phyloP scores from a whole-genome alignment of 1,140 invertebrate species.

The Nylanderia fulva region DNA sequence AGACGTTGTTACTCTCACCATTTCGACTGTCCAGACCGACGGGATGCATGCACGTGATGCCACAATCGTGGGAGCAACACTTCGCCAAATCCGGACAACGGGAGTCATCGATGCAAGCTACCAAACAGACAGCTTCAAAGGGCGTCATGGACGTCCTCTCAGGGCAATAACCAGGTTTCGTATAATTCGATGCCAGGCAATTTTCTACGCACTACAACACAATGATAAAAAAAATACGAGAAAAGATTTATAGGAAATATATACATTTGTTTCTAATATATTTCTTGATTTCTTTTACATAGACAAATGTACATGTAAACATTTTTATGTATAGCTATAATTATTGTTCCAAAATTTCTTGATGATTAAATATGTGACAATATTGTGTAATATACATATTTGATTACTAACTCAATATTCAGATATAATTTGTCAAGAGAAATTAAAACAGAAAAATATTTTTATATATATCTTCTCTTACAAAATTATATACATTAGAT shows the following conservation, averaged over 20 bases:
- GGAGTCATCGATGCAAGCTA: constrained; percentile 87
- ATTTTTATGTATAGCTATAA: not conserved
- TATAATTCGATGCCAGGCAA: constrained; percentile 75
- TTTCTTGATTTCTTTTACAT: not conserved
- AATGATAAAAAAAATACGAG: constrained; percentile 13
- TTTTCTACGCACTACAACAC: constrained; percentile 74
- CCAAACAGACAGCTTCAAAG: constrained; percentile 87
- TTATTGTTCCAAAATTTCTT: not conserved
- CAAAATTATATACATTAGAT: not conserved
- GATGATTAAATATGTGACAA: too few relatives aligned
- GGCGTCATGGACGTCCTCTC: constrained; percentile 79
- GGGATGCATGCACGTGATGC: constrained; percentile 88
- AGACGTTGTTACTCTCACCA: constrained; percentile 63
- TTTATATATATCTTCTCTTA: too few relatives aligned
- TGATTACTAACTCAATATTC: too few relatives aligned
- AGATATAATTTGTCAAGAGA: too few relatives aligned
- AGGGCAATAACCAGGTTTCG: constrained; percentile 81
- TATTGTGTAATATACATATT: too few relatives aligned
- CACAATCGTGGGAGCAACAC: constrained; percentile 89
- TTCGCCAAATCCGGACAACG: constrained; percentile 88
- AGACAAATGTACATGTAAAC: not conserved
- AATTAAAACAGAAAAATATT: too few relatives aligned
- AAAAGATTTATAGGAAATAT: not conserved
- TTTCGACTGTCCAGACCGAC: constrained; percentile 84
- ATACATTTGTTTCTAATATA: not conserved